Percentiles rank a stretch among this genome's conserved stretches.
Conservation (phyloP, 1,140 invertebrate genomes). For the Aphidius ervi region DNA sequence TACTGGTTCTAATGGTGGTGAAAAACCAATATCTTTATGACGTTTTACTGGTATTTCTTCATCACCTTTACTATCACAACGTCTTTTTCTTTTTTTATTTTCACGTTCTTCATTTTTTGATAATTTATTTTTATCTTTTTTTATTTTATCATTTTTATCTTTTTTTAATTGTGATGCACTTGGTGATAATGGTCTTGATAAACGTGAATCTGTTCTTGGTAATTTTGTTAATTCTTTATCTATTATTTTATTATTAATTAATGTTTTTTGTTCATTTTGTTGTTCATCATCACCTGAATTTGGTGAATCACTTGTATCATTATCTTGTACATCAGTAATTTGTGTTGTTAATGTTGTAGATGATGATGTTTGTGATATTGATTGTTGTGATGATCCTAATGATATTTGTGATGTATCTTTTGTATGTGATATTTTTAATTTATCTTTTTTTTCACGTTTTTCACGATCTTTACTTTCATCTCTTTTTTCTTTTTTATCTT, state of each 20-base stretch:
- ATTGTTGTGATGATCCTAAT: constrained; percentile 2
- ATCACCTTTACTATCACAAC: constrained; percentile 56
- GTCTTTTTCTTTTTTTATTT: constrained; percentile 52
- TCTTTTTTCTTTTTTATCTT: constrained; percentile 56
- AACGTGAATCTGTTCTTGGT: constrained; percentile 22
- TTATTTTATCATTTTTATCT: constrained; percentile 21
- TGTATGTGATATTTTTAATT: constrained; percentile 31
- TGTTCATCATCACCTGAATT: constrained; percentile 40
- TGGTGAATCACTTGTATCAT: constrained; percentile 47
- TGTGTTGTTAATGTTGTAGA: constrained; percentile 34
- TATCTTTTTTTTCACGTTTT: constrained; percentile 43
- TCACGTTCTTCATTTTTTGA: constrained; percentile 36
- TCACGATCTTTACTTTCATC: constrained; percentile 52
- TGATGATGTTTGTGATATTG: constrained; percentile 7
- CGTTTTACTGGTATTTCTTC: constrained; percentile 46
- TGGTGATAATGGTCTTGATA: constrained; percentile 29
- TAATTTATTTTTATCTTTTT: constrained; percentile 39
- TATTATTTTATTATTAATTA: constrained; percentile 12
- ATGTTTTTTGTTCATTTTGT: constrained; percentile 28
- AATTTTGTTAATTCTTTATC: background rate
- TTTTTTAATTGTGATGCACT: constrained; percentile 16
- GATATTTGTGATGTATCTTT: constrained; percentile 27
- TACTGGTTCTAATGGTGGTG: constrained; percentile 43
- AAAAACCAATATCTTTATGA: constrained; percentile 41
- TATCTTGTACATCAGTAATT: constrained; percentile 38